These are phyloP conservation scores for Phacellophora camtschatica DNA, from an alignment of 30 jellyfish, hydroid and myxozoan genomes.

Conservation along the genomic window DNA sequence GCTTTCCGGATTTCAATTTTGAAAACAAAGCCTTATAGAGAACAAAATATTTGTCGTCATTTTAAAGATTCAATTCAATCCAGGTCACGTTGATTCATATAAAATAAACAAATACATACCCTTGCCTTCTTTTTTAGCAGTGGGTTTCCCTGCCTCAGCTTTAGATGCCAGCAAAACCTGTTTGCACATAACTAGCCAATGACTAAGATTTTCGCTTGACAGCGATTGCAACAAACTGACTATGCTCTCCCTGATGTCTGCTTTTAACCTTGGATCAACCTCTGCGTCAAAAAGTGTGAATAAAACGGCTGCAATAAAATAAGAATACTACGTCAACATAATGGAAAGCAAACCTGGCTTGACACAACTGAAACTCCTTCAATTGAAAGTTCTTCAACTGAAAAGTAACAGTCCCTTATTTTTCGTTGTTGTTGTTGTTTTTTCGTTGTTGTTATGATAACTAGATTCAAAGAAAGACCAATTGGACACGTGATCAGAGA, in stretches of 20 bases:
- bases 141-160: conserved; percentile 64
- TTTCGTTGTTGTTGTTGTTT: too few species aligned
- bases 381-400: too few species aligned
- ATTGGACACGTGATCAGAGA: too few species aligned
- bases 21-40: too few species aligned
- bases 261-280: conserved; percentile 78
- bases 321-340: too few species aligned
- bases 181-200: conserved; percentile 95
- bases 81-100: not conserved
- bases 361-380: too few species aligned
- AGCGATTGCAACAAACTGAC: conserved; percentile 79
- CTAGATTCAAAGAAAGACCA: too few species aligned
- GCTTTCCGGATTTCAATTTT: too few species aligned
- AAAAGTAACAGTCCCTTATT: too few species aligned
- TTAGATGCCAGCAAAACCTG: conserved; percentile 97
- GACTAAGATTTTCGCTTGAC: conserved; percentile 77
- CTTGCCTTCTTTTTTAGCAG: conserved; percentile 18
- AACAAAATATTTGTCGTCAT: not conserved
- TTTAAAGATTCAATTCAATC: not conserved
- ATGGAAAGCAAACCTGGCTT: too few species aligned
- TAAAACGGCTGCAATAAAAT: conserved; percentile 56
- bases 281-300: conserved; percentile 90
- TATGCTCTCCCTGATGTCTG: conserved; percentile 91
- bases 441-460: too few species aligned
- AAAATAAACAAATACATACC: conserved; percentile 6